Conservation (phyloP, 2,113 vertebrate genomes). For the Gambusia holbrooki region DNA sequence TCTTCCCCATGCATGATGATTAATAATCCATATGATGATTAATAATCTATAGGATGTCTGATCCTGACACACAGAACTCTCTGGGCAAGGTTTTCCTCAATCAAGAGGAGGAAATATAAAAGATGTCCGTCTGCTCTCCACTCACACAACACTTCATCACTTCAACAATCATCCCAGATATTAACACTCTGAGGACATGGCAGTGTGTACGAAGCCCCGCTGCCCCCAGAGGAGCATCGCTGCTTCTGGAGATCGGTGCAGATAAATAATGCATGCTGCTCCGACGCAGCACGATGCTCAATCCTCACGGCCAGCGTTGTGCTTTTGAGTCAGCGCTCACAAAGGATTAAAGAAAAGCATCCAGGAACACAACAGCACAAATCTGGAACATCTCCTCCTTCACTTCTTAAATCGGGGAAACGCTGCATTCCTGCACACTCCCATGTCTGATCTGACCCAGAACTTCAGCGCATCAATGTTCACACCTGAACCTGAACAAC, state of each 20-base stretch:
- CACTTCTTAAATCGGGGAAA: background rate
- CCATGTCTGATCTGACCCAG: slow-evolving; percentile 20
- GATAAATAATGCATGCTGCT: slow-evolving; percentile 68
- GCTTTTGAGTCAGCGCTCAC: slow-evolving; percentile 7
- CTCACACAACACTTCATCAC: background rate
- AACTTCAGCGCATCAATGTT: slow-evolving; percentile 27
- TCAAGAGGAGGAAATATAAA: slow-evolving; percentile 26
- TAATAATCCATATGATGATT: no score
- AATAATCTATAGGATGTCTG: background rate
- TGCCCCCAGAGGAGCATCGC: slow-evolving; percentile 36
- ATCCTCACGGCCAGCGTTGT: slow-evolving; percentile 22
- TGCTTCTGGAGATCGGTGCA: slow-evolving; percentile 57
- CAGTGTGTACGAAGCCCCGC: slow-evolving; percentile 6
- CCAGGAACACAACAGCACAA: slow-evolving; percentile 11
- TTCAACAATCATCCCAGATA: background rate
- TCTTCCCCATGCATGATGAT: slow-evolving; percentile 9
- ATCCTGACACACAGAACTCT: slow-evolving; percentile 11
- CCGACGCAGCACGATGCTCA: slow-evolving; percentile 54
- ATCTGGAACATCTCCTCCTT: background rate
- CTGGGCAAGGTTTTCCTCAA: slow-evolving; percentile 16
- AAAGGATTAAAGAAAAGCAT: slow-evolving; percentile 1
- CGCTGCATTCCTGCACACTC: slow-evolving; percentile 47
- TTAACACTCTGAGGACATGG: slow-evolving; percentile 1
- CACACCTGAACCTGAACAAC: slow-evolving; percentile 16
- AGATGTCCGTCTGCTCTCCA: slow-evolving; percentile 17